phyloP scores from a whole-genome alignment of 2,113 vertebrate species.

The Hepsetus odoe region DNA sequence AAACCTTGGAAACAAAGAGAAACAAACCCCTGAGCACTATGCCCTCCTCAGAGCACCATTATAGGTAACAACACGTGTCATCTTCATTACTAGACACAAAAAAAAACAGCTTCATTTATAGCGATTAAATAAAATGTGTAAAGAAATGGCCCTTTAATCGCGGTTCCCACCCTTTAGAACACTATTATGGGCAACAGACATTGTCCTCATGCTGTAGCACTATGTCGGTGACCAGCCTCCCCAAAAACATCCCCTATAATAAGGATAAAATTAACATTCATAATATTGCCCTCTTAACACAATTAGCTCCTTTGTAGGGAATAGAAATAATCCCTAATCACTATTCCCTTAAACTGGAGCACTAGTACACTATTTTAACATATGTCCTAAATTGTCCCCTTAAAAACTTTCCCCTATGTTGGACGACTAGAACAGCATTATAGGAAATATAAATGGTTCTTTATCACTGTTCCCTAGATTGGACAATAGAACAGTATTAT shows the following conservation, averaged over 20 bases:
- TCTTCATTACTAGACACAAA: no score
- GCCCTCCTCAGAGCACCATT: background rate
- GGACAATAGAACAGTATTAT: background rate
- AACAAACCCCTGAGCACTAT: background rate
- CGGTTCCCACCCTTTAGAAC: background rate
- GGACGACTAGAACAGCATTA: background rate
- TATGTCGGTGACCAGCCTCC: no score
- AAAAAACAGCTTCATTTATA: no score
- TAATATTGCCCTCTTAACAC: no score
- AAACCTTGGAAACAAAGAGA: no score
- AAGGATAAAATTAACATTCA: no score
- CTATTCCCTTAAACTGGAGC: background rate
- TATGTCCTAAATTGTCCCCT: background rate
- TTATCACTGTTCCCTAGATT: background rate
- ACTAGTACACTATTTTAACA: background rate
- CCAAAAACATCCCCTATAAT: no score
- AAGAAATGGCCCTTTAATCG: no score
- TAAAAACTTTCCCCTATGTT: background rate
- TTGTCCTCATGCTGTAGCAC: no score
- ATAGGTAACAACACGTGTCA: no score
- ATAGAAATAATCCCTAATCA: background rate
- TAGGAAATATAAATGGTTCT: background rate
- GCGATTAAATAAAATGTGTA: no score
- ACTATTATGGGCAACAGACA: background rate
- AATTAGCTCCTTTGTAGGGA: no score